Evolutionary conservation across 2,113 vertebrate species (phyloP).

Genomic region (Heterotis niloticus): DNA sequence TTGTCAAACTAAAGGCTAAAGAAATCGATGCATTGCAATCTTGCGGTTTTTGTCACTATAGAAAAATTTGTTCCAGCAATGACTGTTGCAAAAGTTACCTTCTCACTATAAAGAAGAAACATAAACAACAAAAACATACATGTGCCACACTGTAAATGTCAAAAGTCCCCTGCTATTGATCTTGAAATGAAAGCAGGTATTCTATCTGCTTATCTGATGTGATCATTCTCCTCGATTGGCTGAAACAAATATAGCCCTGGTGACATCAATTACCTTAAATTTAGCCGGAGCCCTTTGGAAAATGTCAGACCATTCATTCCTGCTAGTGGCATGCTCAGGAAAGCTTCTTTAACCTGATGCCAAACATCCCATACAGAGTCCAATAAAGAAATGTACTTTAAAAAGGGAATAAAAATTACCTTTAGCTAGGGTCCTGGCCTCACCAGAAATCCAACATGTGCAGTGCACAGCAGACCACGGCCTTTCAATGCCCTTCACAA

Average conservation of each 20-base stretch:
- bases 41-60: too few species aligned
- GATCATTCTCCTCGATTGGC: constrained; percentile 1
- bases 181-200: neutral
- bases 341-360: neutral
- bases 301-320: constrained; percentile 7
- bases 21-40: too few species aligned
- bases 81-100: neutral
- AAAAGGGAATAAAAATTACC: neutral
- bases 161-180: constrained; percentile 2
- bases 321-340: neutral
- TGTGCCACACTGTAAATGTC: neutral
- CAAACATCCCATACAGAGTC: constrained; percentile 2
- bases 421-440: too few species aligned
- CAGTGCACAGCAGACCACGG: too few species aligned
- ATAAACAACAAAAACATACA: neutral
- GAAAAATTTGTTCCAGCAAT: neutral
- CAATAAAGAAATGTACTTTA: neutral
- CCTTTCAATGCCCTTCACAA: too few species aligned
- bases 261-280: constrained; percentile 19
- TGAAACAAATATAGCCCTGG: neutral
- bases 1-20: too few species aligned
- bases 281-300: constrained; percentile 8
- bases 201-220: neutral
- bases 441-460: too few species aligned
- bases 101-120: neutral